Evolutionary conservation across 2,113 vertebrate species (phyloP), one percentile per base, ranked within the genome.

Genomic region (Paradoxurus hermaphroditus): DNA sequence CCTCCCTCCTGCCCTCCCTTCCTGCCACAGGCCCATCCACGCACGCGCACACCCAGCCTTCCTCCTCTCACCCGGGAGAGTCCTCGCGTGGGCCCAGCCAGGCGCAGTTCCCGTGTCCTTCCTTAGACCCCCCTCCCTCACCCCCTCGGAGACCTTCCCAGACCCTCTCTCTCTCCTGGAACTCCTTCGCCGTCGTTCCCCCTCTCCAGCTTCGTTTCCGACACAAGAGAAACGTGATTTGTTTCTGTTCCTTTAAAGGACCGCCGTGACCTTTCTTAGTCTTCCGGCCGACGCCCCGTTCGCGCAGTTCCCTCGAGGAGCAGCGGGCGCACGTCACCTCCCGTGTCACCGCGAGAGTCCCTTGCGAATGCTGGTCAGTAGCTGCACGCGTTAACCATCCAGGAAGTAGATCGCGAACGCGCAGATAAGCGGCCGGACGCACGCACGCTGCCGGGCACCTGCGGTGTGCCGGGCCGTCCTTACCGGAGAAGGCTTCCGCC

Each of bases 301-400:
- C 4, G 2, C 63, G 65, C 68, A 39, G 44, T 23, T 63, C 75
- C 29, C 67, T 29, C 34, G 62, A 39, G 39, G 44, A 34, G 65
- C 1, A 31, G 29, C 18, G 16, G 3, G 0, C 15, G 0, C 2
- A 1, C 34, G 10, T 13, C 1, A 2, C 3, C 68, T 39, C 13
- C n/a, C n/a, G 3, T 7, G 27, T 36, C 72, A 29, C 59, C 51
- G 73, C n/a, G n/a, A n/a, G n/a, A n/a, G 46, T 78, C 31, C 56
- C 1, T 59, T n/a, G 25, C 1, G 31, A 10, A 21, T 4, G 27
- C 21, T 34, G 23, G n/a, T 53, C n/a, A 44, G 86, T 46, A n/a
- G 46, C 67, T 31, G 11, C 1, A 9, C 4, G 2, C 25, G n/a
- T 16, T 49, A 41, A 16, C 14, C 7, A 11, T n/a, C 31, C 2